Conservation (phyloP, 37 sponge, comb jelly and placozoan genomes). For the Chondrosia reniformis region DNA sequence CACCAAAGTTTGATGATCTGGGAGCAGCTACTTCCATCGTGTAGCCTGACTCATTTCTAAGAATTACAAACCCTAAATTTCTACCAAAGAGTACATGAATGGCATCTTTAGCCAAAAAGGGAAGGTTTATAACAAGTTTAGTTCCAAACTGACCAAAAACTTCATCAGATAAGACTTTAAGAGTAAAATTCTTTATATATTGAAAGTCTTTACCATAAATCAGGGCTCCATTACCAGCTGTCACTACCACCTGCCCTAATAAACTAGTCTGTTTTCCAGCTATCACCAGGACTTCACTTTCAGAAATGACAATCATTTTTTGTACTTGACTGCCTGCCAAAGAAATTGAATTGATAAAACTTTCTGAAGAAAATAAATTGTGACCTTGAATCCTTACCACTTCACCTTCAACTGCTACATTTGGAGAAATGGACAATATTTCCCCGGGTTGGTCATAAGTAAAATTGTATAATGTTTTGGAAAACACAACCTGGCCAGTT, state of each 20-base stretch:
- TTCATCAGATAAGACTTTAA: conserved; percentile 30
- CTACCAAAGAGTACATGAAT: conserved; percentile 29
- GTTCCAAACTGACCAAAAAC: conserved; percentile 63
- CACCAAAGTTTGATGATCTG: conserved; percentile 33
- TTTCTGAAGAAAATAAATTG: neutral
- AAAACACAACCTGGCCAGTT: conserved; percentile 41
- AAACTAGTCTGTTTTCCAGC: conserved; percentile 34
- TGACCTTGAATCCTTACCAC: conserved; percentile 49
- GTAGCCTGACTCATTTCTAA: neutral
- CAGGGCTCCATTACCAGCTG: conserved; percentile 52
- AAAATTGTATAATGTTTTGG: conserved; percentile 29
- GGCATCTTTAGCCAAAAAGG: conserved; percentile 10
- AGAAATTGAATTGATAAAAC: conserved; percentile 21
- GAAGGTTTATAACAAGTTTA: neutral
- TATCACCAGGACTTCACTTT: conserved; percentile 39
- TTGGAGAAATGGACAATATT: conserved; percentile 35
- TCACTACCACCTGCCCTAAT: conserved; percentile 39
- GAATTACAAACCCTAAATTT: conserved; percentile 22
- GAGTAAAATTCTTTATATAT: conserved; percentile 31
- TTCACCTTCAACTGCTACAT: conserved; percentile 48
- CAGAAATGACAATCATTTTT: conserved; percentile 36
- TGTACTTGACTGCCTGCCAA: conserved; percentile 52
- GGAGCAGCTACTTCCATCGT: conserved; percentile 37
- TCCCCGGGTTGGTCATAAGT: conserved; percentile 38
- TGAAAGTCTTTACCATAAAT: conserved; percentile 29